Evolutionary conservation across 2,888 invertebrate genomes (phyloP).

Genomic region (Calameuta filiformis): DNA sequence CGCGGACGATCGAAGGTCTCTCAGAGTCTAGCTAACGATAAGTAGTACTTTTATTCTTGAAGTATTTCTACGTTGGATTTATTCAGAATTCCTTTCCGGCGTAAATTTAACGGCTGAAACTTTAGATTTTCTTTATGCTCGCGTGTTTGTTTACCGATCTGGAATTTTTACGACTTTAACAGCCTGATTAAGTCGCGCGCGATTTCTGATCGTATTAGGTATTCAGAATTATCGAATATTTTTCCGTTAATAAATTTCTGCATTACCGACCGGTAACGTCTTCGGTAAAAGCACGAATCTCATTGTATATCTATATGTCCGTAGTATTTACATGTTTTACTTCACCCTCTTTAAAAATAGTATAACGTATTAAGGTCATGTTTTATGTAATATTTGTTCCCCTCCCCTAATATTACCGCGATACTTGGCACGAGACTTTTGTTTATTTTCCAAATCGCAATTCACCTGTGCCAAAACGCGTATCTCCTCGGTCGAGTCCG

Average conservation of each 20-base stretch:
- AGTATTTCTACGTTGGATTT: neutral
- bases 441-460: neutral
- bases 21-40: too few species aligned
- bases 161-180: too few species aligned
- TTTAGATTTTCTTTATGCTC: too few species aligned
- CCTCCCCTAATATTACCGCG: neutral
- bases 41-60: too few species aligned
- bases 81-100: neutral
- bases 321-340: neutral
- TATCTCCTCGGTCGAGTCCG: neutral
- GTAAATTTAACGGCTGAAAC: too few species aligned
- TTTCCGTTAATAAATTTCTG: too few species aligned
- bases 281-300: neutral
- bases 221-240: too few species aligned
- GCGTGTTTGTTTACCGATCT: too few species aligned
- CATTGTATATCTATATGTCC: neutral
- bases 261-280: neutral
- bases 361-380: slow-evolving; percentile 4
- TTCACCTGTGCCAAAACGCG: neutral
- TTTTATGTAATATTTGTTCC: slow-evolving; percentile 14
- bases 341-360: slow-evolving; percentile 9
- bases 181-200: too few species aligned
- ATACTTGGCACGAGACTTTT: neutral
- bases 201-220: too few species aligned
- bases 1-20: too few species aligned